These are phyloP conservation scores for Smutsia gigantea DNA, from an alignment of 2,797 vertebrate species.

Conservation along the genomic window DNA sequence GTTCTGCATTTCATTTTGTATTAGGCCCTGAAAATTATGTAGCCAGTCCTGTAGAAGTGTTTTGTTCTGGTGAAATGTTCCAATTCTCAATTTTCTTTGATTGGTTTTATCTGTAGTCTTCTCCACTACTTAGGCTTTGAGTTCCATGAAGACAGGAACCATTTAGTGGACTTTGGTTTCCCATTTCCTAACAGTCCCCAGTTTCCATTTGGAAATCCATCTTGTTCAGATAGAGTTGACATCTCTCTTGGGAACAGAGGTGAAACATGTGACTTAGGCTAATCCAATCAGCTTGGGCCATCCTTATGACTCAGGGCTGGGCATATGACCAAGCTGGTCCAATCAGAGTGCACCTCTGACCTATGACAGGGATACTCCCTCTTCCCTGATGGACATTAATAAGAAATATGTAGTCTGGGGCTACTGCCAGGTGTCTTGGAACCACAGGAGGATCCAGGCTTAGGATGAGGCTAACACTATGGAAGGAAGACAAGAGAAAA, in stretches of 20 bases:
- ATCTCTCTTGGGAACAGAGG: not conserved
- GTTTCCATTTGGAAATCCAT: not conserved
- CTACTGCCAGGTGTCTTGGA: not conserved
- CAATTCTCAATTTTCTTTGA: not conserved
- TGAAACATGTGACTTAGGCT: not conserved
- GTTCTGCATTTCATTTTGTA: not conserved
- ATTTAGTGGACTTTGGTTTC: not conserved
- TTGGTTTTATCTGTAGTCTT: not conserved
- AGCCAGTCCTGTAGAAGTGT: not conserved
- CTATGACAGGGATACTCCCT: not conserved
- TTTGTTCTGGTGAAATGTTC: not conserved
- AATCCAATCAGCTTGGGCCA: not conserved
- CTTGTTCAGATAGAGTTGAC: not conserved
- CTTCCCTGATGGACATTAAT: not conserved
- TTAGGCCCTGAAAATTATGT: not conserved
- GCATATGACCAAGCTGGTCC: not conserved
- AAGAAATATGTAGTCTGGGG: not conserved
- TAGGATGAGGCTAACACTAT: not conserved
- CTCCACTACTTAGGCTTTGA: not conserved
- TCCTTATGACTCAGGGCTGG: not conserved
- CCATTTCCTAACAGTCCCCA: not conserved
- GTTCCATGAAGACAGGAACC: not conserved
- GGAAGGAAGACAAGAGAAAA: not conserved
- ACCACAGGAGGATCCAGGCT: not conserved
- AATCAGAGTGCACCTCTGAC: not conserved